Percentiles rank a stretch among this genome's conserved stretches.
Evolutionary conservation across 1,140 invertebrate species (phyloP).

Genomic region (Neuroterus valhalla): DNA sequence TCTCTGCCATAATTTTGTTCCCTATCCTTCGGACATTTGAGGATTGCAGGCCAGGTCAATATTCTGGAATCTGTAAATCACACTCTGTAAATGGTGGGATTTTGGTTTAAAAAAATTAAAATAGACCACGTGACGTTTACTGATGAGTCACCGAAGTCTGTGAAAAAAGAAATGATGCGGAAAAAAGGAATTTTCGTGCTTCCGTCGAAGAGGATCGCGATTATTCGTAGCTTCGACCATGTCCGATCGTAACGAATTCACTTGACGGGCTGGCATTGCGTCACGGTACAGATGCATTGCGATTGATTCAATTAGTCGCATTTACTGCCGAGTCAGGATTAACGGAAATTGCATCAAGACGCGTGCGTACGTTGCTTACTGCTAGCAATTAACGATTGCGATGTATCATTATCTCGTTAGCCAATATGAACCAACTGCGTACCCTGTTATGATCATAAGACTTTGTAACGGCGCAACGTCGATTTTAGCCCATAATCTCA

Average conservation of each 20-base stretch:
- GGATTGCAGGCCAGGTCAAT: too few relatives aligned
- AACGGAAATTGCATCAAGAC: constrained; percentile 30
- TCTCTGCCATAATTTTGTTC: too few relatives aligned
- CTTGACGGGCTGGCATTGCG: constrained; percentile 11
- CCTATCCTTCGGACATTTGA: too few relatives aligned
- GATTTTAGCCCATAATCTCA: constrained; percentile 37
- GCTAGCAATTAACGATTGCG: constrained; percentile 16
- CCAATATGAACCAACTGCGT: constrained; percentile 24
- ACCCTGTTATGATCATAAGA: constrained; percentile 31
- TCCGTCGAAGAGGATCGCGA: constrained; percentile 26
- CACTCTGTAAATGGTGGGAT: neutral
- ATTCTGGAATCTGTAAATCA: too few relatives aligned
- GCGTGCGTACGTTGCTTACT: constrained; percentile 26
- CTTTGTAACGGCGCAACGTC: constrained; percentile 42
- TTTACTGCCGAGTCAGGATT: constrained; percentile 25
- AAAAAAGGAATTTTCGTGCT: constrained; percentile 25
- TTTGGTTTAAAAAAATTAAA: neutral
- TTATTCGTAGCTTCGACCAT: constrained; percentile 24
- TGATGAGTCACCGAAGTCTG: constrained; percentile 20
- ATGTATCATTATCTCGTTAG: constrained; percentile 26
- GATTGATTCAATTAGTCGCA: constrained; percentile 25
- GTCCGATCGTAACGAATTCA: constrained; percentile 24
- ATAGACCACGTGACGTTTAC: constrained; percentile 11
- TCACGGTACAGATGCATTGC: constrained; percentile 21
- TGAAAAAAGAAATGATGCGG: constrained; percentile 5